Evolutionary conservation across 2,888 invertebrate genomes (phyloP).

Genomic region (Noctuana brunneofusca): DNA sequence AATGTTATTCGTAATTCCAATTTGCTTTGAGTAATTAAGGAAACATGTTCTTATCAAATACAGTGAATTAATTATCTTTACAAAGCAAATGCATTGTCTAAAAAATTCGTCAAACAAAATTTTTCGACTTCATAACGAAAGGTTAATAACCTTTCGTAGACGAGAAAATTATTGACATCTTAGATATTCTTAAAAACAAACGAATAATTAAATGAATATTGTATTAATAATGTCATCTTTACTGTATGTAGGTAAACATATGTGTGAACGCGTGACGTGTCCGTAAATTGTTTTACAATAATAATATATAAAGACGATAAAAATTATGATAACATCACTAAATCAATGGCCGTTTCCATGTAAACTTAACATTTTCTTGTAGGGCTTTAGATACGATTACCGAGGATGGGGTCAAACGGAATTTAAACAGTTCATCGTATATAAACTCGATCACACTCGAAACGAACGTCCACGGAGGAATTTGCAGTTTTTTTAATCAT

Average conservation of each 20-base stretch:
- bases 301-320: slow-evolving; percentile 2
- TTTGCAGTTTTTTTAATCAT: slow-evolving; percentile 30
- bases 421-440: neutral
- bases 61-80: too few relatives aligned
- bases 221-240: neutral
- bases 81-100: too few relatives aligned
- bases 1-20: too few relatives aligned
- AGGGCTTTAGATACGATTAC: slow-evolving; percentile 6
- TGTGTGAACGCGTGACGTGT: slow-evolving; percentile 7
- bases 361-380: neutral
- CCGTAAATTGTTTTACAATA: slow-evolving; percentile 1
- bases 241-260: neutral
- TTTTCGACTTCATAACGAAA: too few relatives aligned
- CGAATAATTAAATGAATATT: neutral
- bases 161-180: too few relatives aligned
- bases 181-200: neutral
- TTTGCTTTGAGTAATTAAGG: too few relatives aligned
- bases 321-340: slow-evolving; percentile 5
- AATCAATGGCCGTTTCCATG: slow-evolving; percentile 2
- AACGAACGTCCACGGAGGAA: neutral
- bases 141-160: too few relatives aligned
- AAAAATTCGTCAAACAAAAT: too few relatives aligned
- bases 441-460: neutral
- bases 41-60: too few relatives aligned
- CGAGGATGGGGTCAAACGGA: neutral